Evolutionary conservation across 2,797 vertebrate species (phyloP), one percentile per base, ranked within the genome.

Genomic region (Psittacula derbiana): DNA sequence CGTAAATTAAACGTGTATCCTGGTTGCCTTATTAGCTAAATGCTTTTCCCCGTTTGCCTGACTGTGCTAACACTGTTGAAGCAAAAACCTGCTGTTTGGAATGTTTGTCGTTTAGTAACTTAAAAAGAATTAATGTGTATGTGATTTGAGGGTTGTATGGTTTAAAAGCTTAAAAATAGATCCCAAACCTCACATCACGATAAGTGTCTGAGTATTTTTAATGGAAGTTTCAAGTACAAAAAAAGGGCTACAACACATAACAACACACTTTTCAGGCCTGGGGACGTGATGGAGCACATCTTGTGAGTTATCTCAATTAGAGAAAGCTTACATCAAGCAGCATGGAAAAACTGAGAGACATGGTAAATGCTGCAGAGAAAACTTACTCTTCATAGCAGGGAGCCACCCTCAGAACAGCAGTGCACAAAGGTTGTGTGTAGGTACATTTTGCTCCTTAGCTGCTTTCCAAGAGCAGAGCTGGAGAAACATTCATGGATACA

Each of bases 141-240:
- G 20, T 79, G 47, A 57, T 50, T 90, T 93, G 75, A 90, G 57
- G 36, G 65, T 40, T 62, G 31, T 24, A 25, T 50, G 8, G 47
- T 78, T 93, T 88, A 66, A 61, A 66, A 47, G 31, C 41, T 72
- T 76, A 46, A 73, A 86, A 79, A 72, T 5, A 65, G 44, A 87
- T 91, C 74, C 52, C 52, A 92, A 91, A 86, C 66, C 74, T 71
- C 53, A 60, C 71, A 85, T 72, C 53, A 53, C 1, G 79, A 21
- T 47, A 76, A n/a, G 16, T 62, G 8, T 84, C 46, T 82, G 79
- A 88, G 57, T 88, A 86, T 78, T 95, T 97, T 91, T 95, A 96
- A 90, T 96, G 69, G 75, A 91, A 43, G 28, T 91, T 91, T 76
- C 69, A 90, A 85, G 86, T 93, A 90, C 64, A 88, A 93, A 95